Conservation (phyloP, 2,113 vertebrate species). For the Rhinogobius similis region DNA sequence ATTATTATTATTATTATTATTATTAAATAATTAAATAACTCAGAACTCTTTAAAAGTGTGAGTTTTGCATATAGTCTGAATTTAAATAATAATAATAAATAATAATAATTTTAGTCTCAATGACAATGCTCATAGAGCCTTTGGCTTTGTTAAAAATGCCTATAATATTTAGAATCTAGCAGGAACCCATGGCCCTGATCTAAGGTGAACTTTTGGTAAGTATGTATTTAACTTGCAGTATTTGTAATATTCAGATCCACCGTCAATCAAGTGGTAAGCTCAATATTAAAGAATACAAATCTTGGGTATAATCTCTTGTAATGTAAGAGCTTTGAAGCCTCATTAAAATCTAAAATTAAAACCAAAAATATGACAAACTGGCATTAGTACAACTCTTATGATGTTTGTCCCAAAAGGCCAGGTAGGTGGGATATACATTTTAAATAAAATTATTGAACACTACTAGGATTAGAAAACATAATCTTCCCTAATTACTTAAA, state of each 20-base stretch:
- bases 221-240: background rate
- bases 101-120: too few species aligned
- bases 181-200: background rate
- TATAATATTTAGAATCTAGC: background rate
- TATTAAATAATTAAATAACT: too few species aligned
- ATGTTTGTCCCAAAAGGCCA: too few species aligned
- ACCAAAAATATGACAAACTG: background rate
- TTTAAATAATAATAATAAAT: too few species aligned
- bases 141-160: background rate
- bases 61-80: too few species aligned
- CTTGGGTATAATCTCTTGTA: background rate
- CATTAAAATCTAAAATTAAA: background rate
- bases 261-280: background rate
- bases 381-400: background rate
- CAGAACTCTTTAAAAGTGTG: too few species aligned
- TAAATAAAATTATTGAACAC: background rate
- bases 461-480: slow-evolving; percentile 23
- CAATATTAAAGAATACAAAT: background rate
- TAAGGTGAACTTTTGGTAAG: background rate
- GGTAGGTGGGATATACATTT: too few species aligned
- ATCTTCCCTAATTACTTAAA: slow-evolving; percentile 29
- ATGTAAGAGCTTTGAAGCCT: background rate
- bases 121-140: too few species aligned
- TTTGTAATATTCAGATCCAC: background rate
- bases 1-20: too few species aligned